A percentile compares a stretch with the other conserved stretches of the same genome.
Evolutionary conservation across 2,797 vertebrate species (phyloP).

Genomic region (Eleutherodactylus coqui): DNA sequence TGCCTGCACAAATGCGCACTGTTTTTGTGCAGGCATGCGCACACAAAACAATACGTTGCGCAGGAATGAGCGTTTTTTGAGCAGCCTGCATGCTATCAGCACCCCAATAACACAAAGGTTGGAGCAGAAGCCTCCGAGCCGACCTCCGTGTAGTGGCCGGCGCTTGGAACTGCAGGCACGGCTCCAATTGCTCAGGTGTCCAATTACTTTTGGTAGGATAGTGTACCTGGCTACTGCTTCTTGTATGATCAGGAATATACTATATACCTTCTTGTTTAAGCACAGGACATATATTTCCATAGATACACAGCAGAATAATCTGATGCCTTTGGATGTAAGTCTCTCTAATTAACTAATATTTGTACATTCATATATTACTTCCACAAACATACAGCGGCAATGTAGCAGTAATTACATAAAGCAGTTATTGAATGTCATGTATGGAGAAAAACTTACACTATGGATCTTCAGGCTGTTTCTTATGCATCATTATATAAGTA

Average conservation of each 20-base stretch:
- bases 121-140: too few relatives aligned
- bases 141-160: too few relatives aligned
- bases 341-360: not conserved
- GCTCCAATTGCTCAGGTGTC: too few relatives aligned
- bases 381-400: constrained; percentile 26
- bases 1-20: too few relatives aligned
- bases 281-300: not conserved
- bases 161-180: too few relatives aligned
- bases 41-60: too few relatives aligned
- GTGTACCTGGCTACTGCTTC: not conserved
- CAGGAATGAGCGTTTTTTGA: too few relatives aligned
- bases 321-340: not conserved
- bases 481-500: constrained; percentile 21
- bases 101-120: too few relatives aligned
- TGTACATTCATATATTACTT: constrained; percentile 7
- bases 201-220: too few relatives aligned
- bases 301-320: constrained; percentile 5
- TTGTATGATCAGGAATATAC: not conserved
- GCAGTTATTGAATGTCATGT: constrained; percentile 31
- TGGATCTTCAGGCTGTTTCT: too few relatives aligned
- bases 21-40: too few relatives aligned
- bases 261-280: not conserved
- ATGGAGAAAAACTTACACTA: not conserved
- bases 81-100: too few relatives aligned
- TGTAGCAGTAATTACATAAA: constrained; percentile 25